These are phyloP conservation scores for Choreutis nemorana DNA, from an alignment of 2,888 invertebrate species.

Conservation along the genomic window DNA sequence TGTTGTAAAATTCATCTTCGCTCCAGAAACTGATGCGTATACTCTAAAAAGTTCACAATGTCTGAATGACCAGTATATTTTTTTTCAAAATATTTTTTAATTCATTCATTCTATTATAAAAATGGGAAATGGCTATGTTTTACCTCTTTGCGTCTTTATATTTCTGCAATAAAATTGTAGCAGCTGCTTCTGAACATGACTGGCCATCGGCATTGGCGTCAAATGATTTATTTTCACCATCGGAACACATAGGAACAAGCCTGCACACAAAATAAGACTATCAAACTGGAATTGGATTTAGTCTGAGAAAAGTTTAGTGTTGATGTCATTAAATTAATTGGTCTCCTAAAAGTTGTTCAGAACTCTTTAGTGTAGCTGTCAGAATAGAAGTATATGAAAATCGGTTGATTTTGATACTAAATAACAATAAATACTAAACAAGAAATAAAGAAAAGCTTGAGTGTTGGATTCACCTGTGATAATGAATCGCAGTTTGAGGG, in stretches of 20 bases:
- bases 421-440: neutral
- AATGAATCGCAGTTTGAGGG: constrained; percentile 46
- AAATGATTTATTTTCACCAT: constrained; percentile 88
- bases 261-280: no score
- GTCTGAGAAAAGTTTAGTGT: constrained; percentile 1
- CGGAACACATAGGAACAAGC: constrained; percentile 64
- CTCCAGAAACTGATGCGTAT: constrained; percentile 22
- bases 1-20: constrained; percentile 17
- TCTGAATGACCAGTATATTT: neutral
- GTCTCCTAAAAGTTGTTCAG: constrained; percentile 66
- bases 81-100: neutral
- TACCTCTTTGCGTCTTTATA: constrained; percentile 54
- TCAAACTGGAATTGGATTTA: no score
- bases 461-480: constrained; percentile 24
- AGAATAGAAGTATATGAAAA: constrained; percentile 62
- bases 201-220: constrained; percentile 81
- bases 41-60: constrained; percentile 16
- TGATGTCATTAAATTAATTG: constrained; percentile 55
- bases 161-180: constrained; percentile 73
- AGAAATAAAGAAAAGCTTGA: no score
- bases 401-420: constrained; percentile 47
- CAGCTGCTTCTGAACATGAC: constrained; percentile 74
- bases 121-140: neutral
- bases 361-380: constrained; percentile 70
- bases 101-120: neutral